phyloP scores from a whole-genome alignment of 2,797 vertebrate genomes.

The Borostomias antarcticus region DNA sequence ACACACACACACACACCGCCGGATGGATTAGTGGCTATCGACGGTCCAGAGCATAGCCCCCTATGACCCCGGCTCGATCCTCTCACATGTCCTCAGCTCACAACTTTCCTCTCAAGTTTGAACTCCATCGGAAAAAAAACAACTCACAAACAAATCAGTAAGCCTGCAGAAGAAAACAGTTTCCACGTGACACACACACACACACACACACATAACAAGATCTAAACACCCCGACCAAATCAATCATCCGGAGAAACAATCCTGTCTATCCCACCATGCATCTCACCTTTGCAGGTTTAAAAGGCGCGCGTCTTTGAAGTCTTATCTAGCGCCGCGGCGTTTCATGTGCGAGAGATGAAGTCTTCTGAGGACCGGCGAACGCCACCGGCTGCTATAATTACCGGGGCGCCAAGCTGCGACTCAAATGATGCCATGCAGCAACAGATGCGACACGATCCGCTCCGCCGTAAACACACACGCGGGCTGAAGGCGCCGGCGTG shows the following conservation, averaged over 20 bases:
- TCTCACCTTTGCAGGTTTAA: constrained; percentile 74
- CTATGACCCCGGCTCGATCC: constrained; percentile 22
- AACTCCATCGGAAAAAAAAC: not conserved
- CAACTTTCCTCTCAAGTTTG: constrained; percentile 18
- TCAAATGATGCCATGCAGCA: constrained; percentile 76
- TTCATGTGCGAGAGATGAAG: constrained; percentile 79
- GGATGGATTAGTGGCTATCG: constrained; percentile 23
- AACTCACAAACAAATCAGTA: not conserved
- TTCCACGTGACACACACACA: not conserved
- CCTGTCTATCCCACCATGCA: constrained; percentile 66
- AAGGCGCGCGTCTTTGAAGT: constrained; percentile 72
- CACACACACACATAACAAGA: constrained; percentile 13
- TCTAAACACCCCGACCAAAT: constrained; percentile 49
- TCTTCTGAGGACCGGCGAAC: constrained; percentile 80
- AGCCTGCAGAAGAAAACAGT: not conserved
- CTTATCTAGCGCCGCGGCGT: constrained; percentile 71
- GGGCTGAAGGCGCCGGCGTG: constrained; percentile 1
- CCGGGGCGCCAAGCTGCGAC: constrained; percentile 78
- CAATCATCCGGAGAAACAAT: constrained; percentile 69
- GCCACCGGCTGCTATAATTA: constrained; percentile 79
- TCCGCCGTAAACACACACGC: constrained; percentile 24
- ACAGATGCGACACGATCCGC: constrained; percentile 67
- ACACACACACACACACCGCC: constrained; percentile 15
- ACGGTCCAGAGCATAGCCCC: constrained; percentile 12
- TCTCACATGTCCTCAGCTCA: constrained; percentile 27